Base-by-base conservation (phyloP, 2,797 vertebrate species). In the Dallia pectoralis region DNA sequence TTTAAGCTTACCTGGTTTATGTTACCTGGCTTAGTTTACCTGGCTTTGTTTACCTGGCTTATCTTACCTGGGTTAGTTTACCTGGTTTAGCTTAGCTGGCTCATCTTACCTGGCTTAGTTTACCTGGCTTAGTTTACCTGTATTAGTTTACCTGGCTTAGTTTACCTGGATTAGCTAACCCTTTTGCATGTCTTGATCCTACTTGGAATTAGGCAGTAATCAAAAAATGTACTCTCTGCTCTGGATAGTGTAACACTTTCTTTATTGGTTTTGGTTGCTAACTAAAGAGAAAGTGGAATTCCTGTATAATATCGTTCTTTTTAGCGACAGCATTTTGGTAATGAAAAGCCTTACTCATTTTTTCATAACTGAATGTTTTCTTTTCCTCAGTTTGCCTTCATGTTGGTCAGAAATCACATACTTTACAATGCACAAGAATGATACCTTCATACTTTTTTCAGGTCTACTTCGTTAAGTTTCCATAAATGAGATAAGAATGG, bases 101-200 rank as follows among this genome's bases (percentile, higher is more conserved):
- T 78, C 77, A 86, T 88, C 75, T 74, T 87, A 82, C 81, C 71
- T n/a, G n/a, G n/a, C 75, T 76, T 19, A 63, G 78, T 73, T 85
- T 83, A 87, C 85, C 87, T 85, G 86, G 84, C n/a, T 78, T 77
- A 86, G 89, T 74, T 74, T 87, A 82, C 81, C 71, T 74, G n/a
- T n/a, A n/a, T 76, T 19, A 63, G 78, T 73, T 85, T 83, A 87
- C 85, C 87, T 85, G 86, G 84, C 75, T 76, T 19, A 63, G 78
- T 73, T 85, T 83, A 87, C 85, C 87, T 85, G 86, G 84, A n/a
- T 78, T 77, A 86, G 89, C 75, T 74, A 88, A 82, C 81, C 71
- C 87, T 67, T 7, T 81, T 75, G 73, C 78, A 79, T 81, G 74
- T 80, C 81, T 78, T 2, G 51, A 74, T 81, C 75, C 86, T 80